Evolutionary conservation across 1,140 invertebrate species (phyloP), one percentile per base, ranked within the genome.

Genomic region (Drosophila pectinifera): DNA sequence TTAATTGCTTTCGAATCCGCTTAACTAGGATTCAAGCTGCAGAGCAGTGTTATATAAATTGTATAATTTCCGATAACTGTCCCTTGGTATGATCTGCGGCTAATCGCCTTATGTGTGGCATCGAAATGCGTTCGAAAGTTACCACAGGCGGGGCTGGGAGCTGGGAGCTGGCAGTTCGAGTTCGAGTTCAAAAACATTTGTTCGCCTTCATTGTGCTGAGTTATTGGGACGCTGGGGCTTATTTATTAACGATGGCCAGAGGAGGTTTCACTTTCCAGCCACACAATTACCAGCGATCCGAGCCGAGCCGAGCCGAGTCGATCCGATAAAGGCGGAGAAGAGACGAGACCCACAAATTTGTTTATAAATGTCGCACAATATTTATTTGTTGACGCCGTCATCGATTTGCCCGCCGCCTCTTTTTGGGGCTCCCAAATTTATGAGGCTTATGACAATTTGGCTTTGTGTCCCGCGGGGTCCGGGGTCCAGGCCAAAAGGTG

Each of bases 251-350:
- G 78, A 85, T 57, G 53, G 43, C 22, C 45, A 39, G 68, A 5
- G 34, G 14, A 14, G 18, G 84, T 85, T 85, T 85, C 81, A 85
- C 81, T 85, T 84, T 84, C 81, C 63, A 41, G 24, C 49, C 78
- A 73, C 0, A 73, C 72, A 75, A 74, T 75, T 75, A 74, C 46
- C 24, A 31, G 0, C 51, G 34, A 49, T 49, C 26, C 26, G 26
- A 26, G 4, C 4, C 26, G 24, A 24, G 24, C 24, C 24, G 24
- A 24, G n/a, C n/a, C n/a, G n/a, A n/a, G n/a, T n/a, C n/a, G n/a
- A n/a, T 28, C 36, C 22, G 31, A 39, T 49, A 34, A 45, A 64
- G 45, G 48, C 16, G 24, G 18, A 24, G 41, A 55, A 58, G 41
- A 62, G 24, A 56, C 36, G 51, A 51, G 57, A 42, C 58, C 42